Base-by-base conservation (phyloP, 1,140 invertebrate species). In the Physella acuta region DNA sequence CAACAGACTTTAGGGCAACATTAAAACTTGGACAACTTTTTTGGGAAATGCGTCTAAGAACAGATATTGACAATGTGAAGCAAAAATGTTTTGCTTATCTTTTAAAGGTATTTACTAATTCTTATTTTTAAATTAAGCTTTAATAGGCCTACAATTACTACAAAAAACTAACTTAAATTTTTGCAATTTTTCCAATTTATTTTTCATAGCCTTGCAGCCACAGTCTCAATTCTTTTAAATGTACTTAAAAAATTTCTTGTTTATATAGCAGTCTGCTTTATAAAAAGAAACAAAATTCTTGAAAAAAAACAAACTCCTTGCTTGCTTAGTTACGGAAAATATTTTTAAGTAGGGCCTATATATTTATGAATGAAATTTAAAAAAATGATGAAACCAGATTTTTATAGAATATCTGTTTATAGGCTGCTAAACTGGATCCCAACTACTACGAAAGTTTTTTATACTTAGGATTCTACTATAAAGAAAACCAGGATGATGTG, bases 381-480 rank as follows among this genome's bases (percentile, higher is more conserved):
- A n/a, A n/a, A n/a, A n/a, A n/a, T n/a, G n/a, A n/a, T n/a, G n/a
- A n/a, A n/a, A n/a, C n/a, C n/a, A n/a, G n/a, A n/a, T n/a, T n/a
- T n/a, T n/a, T n/a, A n/a, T n/a, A n/a, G n/a, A 37, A 71, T 81
- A 87, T 88, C 71, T 87, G 92, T 75, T 84, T 92, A 20, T 90
- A 92, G 87, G 87, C 92, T 39, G 90, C 92, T 1, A 91, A 92
- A 79, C 76, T 90, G 20, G 89, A 93, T 82, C 88, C 91, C 2
- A 88, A 91, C 73, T 89, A 90, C 84, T 89, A 88, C 77, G 87
- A 90, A 71, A 90, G 90, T 75, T 92, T 93, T 83, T 81, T 91
- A 39, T 90, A 91, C 79, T 85, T 96, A 65, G 93, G 92, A 17
- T 87, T 90, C 77, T 91, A 90, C 82, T 94, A 94, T 84, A 78